Conservation (phyloP, 1,140 invertebrate genomes). For the Tachypleus tridentatus region DNA sequence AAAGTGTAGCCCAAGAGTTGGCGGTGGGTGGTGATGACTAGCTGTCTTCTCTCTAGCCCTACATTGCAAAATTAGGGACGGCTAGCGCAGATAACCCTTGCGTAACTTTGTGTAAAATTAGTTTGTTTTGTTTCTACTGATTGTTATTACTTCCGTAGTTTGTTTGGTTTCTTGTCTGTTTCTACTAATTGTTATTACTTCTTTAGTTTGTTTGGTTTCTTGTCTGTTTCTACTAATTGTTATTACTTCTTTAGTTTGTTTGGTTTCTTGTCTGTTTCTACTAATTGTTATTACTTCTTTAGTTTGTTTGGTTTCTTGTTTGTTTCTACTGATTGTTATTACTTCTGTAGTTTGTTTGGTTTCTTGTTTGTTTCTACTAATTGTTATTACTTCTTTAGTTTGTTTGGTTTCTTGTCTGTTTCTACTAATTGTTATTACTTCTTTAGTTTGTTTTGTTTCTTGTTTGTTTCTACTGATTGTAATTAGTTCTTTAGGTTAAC, state of each 20-base stretch:
- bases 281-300: neutral
- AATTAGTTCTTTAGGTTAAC: neutral
- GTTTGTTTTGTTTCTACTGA: neutral
- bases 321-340: neutral
- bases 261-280: too few relatives aligned
- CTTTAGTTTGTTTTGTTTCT: neutral
- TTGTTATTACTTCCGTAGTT: neutral
- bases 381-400: neutral
- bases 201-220: neutral
- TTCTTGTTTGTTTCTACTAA: neutral
- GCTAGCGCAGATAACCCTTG: too few relatives aligned
- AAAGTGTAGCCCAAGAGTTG: too few relatives aligned
- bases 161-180: neutral
- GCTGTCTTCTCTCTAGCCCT: too few relatives aligned
- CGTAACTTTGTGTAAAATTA: too few relatives aligned
- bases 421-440: neutral
- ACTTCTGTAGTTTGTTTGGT: constrained; percentile 1
- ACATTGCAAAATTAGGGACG: too few relatives aligned
- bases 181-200: too few relatives aligned
- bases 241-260: neutral
- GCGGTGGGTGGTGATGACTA: too few relatives aligned
- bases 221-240: neutral
- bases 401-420: neutral
- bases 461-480: neutral
- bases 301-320: neutral